Conservation (phyloP, 2,113 vertebrate genomes). For the Aspiorhynchus laticeps region DNA sequence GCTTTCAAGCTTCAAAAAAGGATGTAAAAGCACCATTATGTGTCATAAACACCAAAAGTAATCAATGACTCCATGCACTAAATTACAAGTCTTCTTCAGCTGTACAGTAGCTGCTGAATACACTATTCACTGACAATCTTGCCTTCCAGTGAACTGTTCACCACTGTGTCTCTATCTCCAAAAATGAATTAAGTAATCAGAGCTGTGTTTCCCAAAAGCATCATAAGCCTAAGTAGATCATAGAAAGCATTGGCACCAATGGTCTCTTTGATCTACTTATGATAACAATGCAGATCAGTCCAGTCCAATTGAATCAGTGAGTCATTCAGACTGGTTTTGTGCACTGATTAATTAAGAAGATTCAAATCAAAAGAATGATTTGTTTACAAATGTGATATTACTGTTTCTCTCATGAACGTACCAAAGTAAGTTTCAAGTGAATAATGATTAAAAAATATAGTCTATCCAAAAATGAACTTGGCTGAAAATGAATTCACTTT, state of each 20-base stretch:
- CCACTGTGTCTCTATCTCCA: not conserved
- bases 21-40: not conserved
- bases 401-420: not conserved
- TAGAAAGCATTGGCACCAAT: not conserved
- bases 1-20: not conserved
- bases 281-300: not conserved
- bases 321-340: not conserved
- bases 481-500: not conserved
- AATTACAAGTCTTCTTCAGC: not conserved
- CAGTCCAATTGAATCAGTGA: not conserved
- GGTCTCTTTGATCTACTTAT: not conserved
- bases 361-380: not conserved
- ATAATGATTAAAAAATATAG: not conserved
- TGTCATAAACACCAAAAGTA: not conserved
- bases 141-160: not conserved
- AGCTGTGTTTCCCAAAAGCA: not conserved
- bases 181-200: not conserved
- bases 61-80: not conserved
- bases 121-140: not conserved
- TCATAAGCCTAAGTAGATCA: not conserved
- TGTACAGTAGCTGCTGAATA: not conserved
- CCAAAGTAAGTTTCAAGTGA: not conserved
- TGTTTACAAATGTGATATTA: not conserved
- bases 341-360: not conserved
- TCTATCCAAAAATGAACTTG: not conserved